Evolutionary conservation across 2,797 vertebrate species (phyloP).

Genomic region (Hozukius guyotensis): DNA sequence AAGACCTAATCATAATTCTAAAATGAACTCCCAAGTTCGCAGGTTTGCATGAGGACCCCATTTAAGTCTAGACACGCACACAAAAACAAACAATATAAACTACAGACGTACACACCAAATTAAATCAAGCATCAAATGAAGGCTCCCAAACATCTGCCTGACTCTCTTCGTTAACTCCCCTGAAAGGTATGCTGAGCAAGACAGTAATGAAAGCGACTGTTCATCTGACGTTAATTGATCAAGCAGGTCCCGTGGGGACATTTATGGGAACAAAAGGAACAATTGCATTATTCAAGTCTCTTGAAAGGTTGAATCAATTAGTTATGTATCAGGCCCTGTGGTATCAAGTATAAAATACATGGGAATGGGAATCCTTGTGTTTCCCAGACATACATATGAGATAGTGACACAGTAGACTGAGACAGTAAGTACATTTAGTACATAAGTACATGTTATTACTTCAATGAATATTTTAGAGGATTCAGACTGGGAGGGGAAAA

Average conservation of each 20-base stretch:
- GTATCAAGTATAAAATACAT: conserved; percentile 55
- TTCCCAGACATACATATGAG: conserved; percentile 23
- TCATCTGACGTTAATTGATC: conserved; percentile 75
- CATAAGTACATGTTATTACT: conserved; percentile 4
- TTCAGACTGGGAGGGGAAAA: background rate
- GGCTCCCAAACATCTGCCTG: conserved; percentile 40
- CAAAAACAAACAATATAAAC: conserved; percentile 13
- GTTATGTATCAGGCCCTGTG: conserved; percentile 54
- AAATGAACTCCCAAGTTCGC: background rate
- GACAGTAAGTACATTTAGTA: background rate
- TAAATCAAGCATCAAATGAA: conserved; percentile 51
- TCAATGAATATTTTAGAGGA: background rate
- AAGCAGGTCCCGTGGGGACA: conserved; percentile 67
- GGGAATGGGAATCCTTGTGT: conserved; percentile 22
- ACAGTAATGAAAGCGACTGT: conserved; percentile 68
- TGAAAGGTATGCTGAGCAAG: conserved; percentile 56
- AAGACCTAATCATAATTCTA: background rate
- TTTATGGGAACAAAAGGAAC: conserved; percentile 76
- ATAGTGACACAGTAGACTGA: background rate
- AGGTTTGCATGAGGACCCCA: background rate
- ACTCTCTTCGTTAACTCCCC: conserved; percentile 39
- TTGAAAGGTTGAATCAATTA: conserved; percentile 73
- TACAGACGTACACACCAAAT: conserved; percentile 18
- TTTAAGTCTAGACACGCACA: conserved; percentile 2
- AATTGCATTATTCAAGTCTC: conserved; percentile 73